Percentiles rank a stretch among this genome's conserved stretches.
Conservation (phyloP, 2,113 vertebrate genomes). For the Pristiophorus japonicus region DNA sequence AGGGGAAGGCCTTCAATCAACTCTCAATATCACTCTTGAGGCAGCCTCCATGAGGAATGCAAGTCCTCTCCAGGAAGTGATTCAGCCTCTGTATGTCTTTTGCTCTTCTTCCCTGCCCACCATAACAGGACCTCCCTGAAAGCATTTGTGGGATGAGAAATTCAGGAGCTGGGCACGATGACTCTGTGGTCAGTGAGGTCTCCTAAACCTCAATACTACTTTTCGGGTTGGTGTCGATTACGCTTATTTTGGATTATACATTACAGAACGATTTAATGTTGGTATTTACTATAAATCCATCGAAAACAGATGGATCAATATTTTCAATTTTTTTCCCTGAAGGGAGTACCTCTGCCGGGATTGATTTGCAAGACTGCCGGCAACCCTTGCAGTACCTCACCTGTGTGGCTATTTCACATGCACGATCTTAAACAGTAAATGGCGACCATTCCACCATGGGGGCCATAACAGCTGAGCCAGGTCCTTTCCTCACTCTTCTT, state of each 20-base stretch:
- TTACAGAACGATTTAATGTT: not conserved
- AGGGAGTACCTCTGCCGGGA: not conserved
- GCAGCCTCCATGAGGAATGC: not conserved
- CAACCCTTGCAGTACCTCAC: not conserved
- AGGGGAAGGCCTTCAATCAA: not conserved
- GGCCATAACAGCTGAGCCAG: not conserved
- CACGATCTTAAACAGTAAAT: not conserved
- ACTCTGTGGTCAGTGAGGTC: not conserved
- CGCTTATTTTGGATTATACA: not conserved
- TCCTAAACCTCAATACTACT: not conserved
- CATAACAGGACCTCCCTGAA: not conserved
- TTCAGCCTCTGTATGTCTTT: not conserved
- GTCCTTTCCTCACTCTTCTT: not conserved
- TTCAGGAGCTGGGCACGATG: not conserved
- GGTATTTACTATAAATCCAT: not conserved
- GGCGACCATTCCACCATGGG: not conserved
- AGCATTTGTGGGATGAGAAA: not conserved
- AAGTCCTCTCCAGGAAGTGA: not conserved
- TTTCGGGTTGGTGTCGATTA: not conserved
- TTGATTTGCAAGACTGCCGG: not conserved
- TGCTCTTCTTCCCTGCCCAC: not conserved
- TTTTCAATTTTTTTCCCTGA: not conserved
- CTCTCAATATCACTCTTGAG: not conserved
- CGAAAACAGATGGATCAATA: not conserved
- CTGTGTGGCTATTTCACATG: not conserved